Percentiles rank a stretch among this genome's conserved stretches.
Conservation (phyloP, 2,888 invertebrate species). For the Odontocolon sp. region DNA sequence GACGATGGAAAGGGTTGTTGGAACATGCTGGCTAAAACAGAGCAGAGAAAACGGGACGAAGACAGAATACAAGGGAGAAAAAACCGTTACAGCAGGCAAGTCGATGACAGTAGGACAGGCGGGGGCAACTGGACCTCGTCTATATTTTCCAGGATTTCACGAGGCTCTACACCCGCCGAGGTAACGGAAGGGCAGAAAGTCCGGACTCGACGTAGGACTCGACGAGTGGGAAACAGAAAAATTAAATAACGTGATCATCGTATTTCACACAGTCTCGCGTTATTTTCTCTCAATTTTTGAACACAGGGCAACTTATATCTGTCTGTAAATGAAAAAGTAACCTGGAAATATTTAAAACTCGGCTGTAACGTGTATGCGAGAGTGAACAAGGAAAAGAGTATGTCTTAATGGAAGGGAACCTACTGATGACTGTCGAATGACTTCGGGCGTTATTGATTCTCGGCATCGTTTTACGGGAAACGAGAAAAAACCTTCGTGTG, state of each 20-base stretch:
- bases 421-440: conserved; percentile 79
- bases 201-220: conserved; percentile 2
- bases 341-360: too few relatives aligned
- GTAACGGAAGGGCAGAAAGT: conserved; percentile 3
- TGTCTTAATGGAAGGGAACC: conserved; percentile 59
- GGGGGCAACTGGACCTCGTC: conserved; percentile 16
- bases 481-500: conserved; percentile 53
- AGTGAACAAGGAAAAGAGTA: conserved; percentile 40
- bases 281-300: too few relatives aligned
- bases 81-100: neutral
- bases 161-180: neutral
- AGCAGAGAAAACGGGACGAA: conserved; percentile 39
- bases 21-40: conserved; percentile 42
- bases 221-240: too few relatives aligned
- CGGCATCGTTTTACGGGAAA: conserved; percentile 68
- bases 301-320: too few relatives aligned
- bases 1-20: conserved; percentile 39
- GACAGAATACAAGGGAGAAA: conserved; percentile 20
- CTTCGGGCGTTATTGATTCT: conserved; percentile 79
- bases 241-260: too few relatives aligned
- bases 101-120: neutral
- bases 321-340: neutral
- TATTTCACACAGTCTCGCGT: too few relatives aligned
- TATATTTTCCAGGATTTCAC: neutral
- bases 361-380: too few relatives aligned